phyloP scores from a whole-genome alignment of 1,140 invertebrate genomes.

The Drosophila mojavensis region DNA sequence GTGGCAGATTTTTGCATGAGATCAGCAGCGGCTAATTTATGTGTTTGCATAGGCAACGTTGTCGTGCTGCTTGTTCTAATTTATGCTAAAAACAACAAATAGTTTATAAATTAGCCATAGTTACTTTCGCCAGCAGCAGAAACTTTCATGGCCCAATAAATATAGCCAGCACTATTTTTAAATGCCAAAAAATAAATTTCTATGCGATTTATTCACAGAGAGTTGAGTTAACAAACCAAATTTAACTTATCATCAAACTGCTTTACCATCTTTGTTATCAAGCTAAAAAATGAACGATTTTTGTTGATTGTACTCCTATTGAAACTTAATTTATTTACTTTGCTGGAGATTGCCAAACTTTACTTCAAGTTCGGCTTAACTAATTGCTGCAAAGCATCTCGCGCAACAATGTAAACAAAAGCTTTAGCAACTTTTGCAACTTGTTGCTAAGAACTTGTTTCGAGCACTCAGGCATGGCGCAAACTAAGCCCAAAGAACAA shows the following conservation, averaged over 20 bases:
- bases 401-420: slow-evolving; percentile 35
- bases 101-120: slow-evolving; percentile 13
- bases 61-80: slow-evolving; percentile 47
- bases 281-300: not conserved
- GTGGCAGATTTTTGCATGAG: slow-evolving; percentile 69
- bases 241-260: too few species aligned
- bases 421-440: slow-evolving; percentile 46
- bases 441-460: slow-evolving; percentile 53
- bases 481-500: not conserved
- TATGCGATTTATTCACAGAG: too few species aligned
- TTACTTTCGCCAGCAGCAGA: slow-evolving; percentile 26
- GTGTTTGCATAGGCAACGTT: slow-evolving; percentile 37
- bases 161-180: too few species aligned
- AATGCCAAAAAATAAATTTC: too few species aligned
- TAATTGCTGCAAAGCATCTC: slow-evolving; percentile 18
- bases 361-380: not conserved
- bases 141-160: too few species aligned
- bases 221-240: not conserved
- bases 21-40: slow-evolving; percentile 74
- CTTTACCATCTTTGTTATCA: not conserved
- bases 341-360: slow-evolving; percentile 1
- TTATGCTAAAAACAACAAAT: slow-evolving; percentile 61
- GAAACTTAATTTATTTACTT: too few species aligned
- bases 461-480: slow-evolving; percentile 1
- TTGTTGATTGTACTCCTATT: too few species aligned